phyloP scores from a whole-genome alignment of 2,113 vertebrate species.

The Rhabdomys dilectus region DNA sequence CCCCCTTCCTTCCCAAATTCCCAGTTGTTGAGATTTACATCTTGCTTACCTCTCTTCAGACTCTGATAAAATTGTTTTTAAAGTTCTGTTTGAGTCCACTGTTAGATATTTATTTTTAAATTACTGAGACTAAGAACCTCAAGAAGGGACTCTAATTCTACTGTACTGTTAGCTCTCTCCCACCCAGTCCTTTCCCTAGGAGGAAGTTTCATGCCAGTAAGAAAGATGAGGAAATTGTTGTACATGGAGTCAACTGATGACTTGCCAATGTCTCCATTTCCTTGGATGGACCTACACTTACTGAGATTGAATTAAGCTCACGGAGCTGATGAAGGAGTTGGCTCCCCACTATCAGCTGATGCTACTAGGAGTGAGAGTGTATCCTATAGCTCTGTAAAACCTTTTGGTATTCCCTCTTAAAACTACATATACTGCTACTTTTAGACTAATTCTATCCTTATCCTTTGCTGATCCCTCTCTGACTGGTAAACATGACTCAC shows the following conservation, averaged over 20 bases:
- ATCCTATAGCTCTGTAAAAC: background rate
- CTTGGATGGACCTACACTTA: too few relatives aligned
- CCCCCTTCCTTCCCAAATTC: background rate
- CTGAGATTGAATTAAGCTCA: too few relatives aligned
- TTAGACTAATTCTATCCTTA: background rate
- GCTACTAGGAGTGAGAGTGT: background rate
- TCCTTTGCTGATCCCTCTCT: background rate
- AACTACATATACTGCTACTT: background rate
- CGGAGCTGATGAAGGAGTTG: background rate
- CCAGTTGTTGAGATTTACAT: background rate
- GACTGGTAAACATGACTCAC: background rate
- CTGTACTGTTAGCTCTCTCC: background rate
- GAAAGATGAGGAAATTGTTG: background rate
- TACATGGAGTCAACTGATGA: background rate
- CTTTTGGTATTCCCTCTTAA: background rate
- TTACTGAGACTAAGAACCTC: background rate
- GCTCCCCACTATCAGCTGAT: background rate
- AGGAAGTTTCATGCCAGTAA: background rate
- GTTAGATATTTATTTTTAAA: background rate
- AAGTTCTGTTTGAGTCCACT: background rate
- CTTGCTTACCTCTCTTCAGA: background rate
- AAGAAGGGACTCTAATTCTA: background rate
- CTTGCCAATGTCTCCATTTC: background rate
- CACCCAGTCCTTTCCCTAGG: background rate
- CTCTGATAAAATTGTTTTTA: background rate